These are phyloP conservation scores for Herpetotheres cachinnans DNA, from an alignment of 2,113 vertebrate species.

Conservation along the genomic window DNA sequence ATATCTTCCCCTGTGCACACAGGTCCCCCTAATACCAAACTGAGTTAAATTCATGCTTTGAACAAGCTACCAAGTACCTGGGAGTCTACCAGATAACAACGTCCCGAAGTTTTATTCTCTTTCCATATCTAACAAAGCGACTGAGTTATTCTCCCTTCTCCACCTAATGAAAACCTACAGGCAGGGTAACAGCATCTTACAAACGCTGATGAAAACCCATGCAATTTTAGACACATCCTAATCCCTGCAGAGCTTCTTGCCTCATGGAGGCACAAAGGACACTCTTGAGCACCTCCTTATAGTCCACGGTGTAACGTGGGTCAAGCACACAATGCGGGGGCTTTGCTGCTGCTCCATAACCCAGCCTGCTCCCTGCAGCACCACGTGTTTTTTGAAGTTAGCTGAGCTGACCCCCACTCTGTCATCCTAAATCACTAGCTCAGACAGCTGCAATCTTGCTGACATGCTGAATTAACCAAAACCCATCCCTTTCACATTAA, in stretches of 20 bases:
- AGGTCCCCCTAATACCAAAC: neutral
- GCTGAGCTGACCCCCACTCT: neutral
- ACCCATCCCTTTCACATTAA: neutral
- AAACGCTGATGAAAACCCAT: neutral
- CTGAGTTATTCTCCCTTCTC: neutral
- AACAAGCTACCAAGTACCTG: neutral
- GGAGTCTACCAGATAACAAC: neutral
- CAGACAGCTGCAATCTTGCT: neutral
- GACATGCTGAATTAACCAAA: neutral
- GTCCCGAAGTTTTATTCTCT: neutral
- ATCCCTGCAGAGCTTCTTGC: neutral
- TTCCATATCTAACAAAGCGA: neutral
- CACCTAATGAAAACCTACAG: neutral
- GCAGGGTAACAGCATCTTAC: neutral
- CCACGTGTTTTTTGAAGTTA: neutral
- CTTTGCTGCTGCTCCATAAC: neutral
- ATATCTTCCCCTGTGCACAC: neutral
- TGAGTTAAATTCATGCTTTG: neutral
- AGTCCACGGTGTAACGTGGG: rapidly evolving
- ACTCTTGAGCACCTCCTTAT: neutral
- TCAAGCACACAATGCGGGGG: neutral
- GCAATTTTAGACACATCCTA: neutral
- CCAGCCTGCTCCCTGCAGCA: neutral
- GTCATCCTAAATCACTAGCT: neutral
- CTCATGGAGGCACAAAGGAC: neutral